These are phyloP conservation scores for Typhlichthys eigenmanni DNA, from an alignment of 2,797 vertebrate species.

Conservation along the genomic window DNA sequence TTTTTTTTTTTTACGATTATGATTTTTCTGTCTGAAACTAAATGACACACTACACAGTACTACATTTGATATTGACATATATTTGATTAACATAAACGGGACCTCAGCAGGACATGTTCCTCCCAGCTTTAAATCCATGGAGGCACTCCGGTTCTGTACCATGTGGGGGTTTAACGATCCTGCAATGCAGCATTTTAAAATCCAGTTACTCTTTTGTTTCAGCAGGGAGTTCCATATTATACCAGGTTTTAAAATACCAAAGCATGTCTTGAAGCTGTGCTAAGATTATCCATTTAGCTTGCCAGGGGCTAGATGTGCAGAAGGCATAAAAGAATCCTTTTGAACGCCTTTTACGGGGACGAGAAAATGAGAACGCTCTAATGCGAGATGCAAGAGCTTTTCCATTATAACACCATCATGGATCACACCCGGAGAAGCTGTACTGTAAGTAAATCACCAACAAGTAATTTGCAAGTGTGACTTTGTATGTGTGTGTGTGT, in stretches of 20 bases:
- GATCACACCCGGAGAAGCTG: constrained; percentile 18
- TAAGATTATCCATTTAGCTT: constrained; percentile 42
- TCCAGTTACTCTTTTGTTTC: constrained; percentile 25
- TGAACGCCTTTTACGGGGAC: constrained; percentile 24
- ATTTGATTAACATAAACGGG: too few species aligned
- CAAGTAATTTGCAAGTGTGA: constrained; percentile 29
- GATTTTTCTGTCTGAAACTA: too few species aligned
- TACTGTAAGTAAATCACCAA: constrained; percentile 39
- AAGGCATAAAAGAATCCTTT: constrained; percentile 10
- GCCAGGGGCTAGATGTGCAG: constrained; percentile 31
- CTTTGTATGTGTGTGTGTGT: constrained; percentile 21
- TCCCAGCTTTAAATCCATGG: too few species aligned
- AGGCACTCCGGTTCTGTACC: too few species aligned
- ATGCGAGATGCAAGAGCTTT: constrained; percentile 32
- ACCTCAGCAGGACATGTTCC: too few species aligned
- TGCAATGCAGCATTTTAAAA: too few species aligned
- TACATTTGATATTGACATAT: too few species aligned
- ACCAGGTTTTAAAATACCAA: constrained; percentile 35
- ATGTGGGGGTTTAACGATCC: too few species aligned
- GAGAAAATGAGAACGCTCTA: constrained; percentile 23
- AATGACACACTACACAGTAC: too few species aligned
- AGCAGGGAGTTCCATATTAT: constrained; percentile 10
- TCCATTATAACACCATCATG: constrained; percentile 23
- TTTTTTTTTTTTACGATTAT: too few species aligned
- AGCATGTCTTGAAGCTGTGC: constrained; percentile 36